These are phyloP conservation scores for Diorhabda carinulata DNA, from an alignment of 1,140 invertebrate species.

Conservation along the genomic window DNA sequence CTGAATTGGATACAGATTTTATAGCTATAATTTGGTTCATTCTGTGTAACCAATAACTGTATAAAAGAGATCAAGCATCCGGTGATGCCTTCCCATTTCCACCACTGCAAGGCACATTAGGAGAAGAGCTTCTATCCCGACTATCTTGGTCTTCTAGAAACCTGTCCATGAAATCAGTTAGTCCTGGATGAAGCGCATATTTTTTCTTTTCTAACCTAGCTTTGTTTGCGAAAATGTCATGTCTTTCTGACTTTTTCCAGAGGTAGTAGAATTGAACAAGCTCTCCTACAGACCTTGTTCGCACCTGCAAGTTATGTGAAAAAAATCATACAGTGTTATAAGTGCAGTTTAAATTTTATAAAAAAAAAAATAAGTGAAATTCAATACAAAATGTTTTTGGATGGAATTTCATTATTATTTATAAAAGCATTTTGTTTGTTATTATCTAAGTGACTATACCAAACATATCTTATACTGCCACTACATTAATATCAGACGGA, in stretches of 20 bases:
- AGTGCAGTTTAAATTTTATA: too few species aligned
- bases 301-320: conserved; percentile 54
- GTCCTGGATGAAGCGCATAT: conserved; percentile 79
- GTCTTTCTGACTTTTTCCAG: conserved; percentile 98
- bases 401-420: too few species aligned
- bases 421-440: too few species aligned
- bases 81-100: conserved; percentile 26
- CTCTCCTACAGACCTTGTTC: conserved; percentile 93
- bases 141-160: conserved; percentile 79
- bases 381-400: too few species aligned
- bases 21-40: background rate
- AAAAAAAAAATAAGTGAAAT: too few species aligned
- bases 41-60: conserved; percentile 21
- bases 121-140: conserved; percentile 47
- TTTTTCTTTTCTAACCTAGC: conserved; percentile 81
- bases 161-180: conserved; percentile 82
- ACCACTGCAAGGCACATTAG: conserved; percentile 43
- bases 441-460: too few species aligned
- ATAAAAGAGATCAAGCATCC: conserved; percentile 29
- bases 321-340: too few species aligned
- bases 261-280: conserved; percentile 97
- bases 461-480: too few species aligned
- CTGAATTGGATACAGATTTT: too few species aligned
- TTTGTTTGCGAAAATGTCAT: conserved; percentile 88
- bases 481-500: too few species aligned